Evolutionary conservation across 2,113 vertebrate genomes (phyloP).

Genomic region (Irena cyanogastra): DNA sequence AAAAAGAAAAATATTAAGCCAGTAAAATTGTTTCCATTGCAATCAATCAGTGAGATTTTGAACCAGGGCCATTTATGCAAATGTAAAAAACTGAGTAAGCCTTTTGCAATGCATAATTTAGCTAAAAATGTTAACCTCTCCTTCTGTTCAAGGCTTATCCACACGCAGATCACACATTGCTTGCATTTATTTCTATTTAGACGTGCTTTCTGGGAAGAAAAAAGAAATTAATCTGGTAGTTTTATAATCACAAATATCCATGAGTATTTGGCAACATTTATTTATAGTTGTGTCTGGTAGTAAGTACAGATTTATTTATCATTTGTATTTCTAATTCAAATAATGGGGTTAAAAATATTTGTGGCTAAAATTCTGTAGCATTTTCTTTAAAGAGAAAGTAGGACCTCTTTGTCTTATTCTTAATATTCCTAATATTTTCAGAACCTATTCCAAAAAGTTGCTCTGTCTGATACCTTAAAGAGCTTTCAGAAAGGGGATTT

Average conservation of each 20-base stretch:
- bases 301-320: background rate
- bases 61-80: constrained; percentile 45
- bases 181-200: constrained; percentile 42
- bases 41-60: constrained; percentile 40
- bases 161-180: background rate
- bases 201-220: background rate
- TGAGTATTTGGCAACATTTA: constrained; percentile 1
- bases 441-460: background rate
- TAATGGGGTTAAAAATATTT: background rate
- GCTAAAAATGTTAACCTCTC: constrained; percentile 57
- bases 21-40: background rate
- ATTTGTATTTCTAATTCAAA: constrained; percentile 3
- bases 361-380: background rate
- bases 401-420: background rate
- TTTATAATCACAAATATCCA: constrained; percentile 25
- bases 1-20: background rate
- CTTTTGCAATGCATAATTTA: constrained; percentile 59
- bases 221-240: background rate
- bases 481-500: background rate
- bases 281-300: background rate
- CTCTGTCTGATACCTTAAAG: background rate
- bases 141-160: constrained; percentile 46
- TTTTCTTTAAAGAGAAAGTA: background rate
- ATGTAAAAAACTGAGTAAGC: constrained; percentile 14
- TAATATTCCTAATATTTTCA: background rate